Base-by-base conservation (phyloP, 2,888 invertebrate genomes). In the Brachyptera risi region DNA sequence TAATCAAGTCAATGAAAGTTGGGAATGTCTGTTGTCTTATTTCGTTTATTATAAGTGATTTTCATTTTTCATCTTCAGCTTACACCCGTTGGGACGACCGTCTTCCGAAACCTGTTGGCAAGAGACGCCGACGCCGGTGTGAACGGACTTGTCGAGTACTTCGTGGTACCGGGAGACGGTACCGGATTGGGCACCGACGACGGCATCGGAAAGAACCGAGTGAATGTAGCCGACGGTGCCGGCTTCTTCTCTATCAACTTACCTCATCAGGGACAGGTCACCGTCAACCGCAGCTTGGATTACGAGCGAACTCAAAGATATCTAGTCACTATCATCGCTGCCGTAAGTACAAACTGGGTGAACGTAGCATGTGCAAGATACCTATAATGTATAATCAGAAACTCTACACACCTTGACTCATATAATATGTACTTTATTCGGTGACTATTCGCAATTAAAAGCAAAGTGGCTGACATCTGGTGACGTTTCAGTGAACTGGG, bases 221-320 rank as follows among this genome's bases (percentile, higher is more conserved):
- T 85, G 68, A 83, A 81, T 61, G 83, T 83, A 50, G 85, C 84
- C 65, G 92, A 93, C 74, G 93, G 92, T 19, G 90, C 83, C 73
- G 87, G 88, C 42, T 87, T 83, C 72, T 94, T 94, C 77, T 82
- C 88, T 65, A 92, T 94, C 75, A 88, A 90, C 65, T 80, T 89
- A 68, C 92, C 93, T 13, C 92, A 93, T 76, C 92, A 92, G 76
- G 93, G 94, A 64, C 87, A 89, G 73, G 88, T 95, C 67, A 91
- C 91, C 19, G 87, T 94, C 61, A 90, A 90, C 71, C 84, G 88
- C 70, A 90, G 86, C 54, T 78, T 94, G 73, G 94, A 94, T 78
- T 95, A 88, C 75, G 94, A 95, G 76, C 87, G 85, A 73, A 90
- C 88, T 58, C 89, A 91, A 76, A 82, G 88, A 72, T 93, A 92